Conservation (phyloP, 2,888 invertebrate species). For the Agrilus mali region DNA sequence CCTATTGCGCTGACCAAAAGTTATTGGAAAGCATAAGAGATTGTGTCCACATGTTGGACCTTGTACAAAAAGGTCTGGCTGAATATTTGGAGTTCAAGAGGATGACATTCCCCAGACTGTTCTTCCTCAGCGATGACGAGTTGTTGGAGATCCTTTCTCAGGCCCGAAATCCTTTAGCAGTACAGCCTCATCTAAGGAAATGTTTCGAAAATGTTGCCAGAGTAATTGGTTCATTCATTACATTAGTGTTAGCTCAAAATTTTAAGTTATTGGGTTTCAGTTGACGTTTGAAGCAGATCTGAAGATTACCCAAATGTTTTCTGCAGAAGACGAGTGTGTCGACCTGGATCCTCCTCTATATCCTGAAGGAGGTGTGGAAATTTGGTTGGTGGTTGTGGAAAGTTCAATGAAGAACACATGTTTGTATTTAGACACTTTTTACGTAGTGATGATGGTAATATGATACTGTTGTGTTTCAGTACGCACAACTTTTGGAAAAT, state of each 20-base stretch:
- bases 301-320: slow-evolving; percentile 60
- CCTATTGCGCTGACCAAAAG: slow-evolving; percentile 48
- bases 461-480: slow-evolving; percentile 19
- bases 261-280: slow-evolving; percentile 22
- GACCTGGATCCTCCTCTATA: slow-evolving; percentile 50
- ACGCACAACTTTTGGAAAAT: slow-evolving; percentile 33
- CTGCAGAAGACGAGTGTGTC: slow-evolving; percentile 64
- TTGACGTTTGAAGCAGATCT: slow-evolving; percentile 58
- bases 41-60: slow-evolving; percentile 54
- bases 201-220: slow-evolving; percentile 69
- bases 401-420: slow-evolving; percentile 55
- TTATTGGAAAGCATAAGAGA: slow-evolving; percentile 58
- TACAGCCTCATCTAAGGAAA: slow-evolving; percentile 72
- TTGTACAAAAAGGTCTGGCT: slow-evolving; percentile 62
- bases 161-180: slow-evolving; percentile 61
- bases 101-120: slow-evolving; percentile 61
- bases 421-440: slow-evolving; percentile 17
- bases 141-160: slow-evolving; percentile 69
- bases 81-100: slow-evolving; percentile 70
- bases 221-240: too few species aligned
- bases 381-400: slow-evolving; percentile 60
- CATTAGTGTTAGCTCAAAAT: not conserved
- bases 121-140: slow-evolving; percentile 76
- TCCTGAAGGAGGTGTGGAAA: slow-evolving; percentile 61
- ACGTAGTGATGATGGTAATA: not conserved